These are phyloP conservation scores for Drosophila nigrodunni DNA, from an alignment of 1,140 invertebrate species.

Conservation along the genomic window DNA sequence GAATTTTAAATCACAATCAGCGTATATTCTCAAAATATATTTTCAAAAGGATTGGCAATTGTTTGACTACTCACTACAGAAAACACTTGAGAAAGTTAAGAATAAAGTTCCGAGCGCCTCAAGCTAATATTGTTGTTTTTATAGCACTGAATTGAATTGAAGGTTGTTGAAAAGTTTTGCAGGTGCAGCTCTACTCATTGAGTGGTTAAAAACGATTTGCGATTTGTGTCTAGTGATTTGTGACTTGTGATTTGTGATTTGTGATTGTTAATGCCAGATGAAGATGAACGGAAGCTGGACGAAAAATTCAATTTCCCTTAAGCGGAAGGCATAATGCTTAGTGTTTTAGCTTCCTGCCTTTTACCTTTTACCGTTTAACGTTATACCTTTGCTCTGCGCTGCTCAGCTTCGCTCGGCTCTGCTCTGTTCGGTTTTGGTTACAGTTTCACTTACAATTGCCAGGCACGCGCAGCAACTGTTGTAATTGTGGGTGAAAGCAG, in stretches of 20 bases:
- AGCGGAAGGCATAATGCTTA: constrained; percentile 77
- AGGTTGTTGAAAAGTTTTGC: no score
- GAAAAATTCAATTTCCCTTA: constrained; percentile 79
- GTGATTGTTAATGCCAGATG: constrained; percentile 41
- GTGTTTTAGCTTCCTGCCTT: constrained; percentile 44
- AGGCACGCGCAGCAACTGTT: constrained; percentile 45
- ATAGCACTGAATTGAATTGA: no score
- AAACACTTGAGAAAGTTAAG: no score
- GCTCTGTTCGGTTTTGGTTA: constrained; percentile 28
- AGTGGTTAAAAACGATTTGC: constrained; percentile 17
- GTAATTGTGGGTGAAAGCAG: constrained; percentile 9
- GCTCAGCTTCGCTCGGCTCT: constrained; percentile 11
- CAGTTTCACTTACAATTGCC: constrained; percentile 41
- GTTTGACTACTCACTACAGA: no score
- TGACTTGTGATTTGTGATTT: constrained; percentile 4
- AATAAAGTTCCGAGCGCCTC: no score
- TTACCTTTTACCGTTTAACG: neutral
- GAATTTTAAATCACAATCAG: no score
- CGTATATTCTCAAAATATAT: no score
- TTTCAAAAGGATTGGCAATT: no score
- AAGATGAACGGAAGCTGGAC: constrained; percentile 13
- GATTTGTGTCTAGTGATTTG: constrained; percentile 10
- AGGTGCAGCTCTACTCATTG: neutral
- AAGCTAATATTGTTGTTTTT: no score
- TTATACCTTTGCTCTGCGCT: neutral